Base-by-base conservation (phyloP, 2,888 invertebrate genomes). In the Acanthosepion lycidas region DNA sequence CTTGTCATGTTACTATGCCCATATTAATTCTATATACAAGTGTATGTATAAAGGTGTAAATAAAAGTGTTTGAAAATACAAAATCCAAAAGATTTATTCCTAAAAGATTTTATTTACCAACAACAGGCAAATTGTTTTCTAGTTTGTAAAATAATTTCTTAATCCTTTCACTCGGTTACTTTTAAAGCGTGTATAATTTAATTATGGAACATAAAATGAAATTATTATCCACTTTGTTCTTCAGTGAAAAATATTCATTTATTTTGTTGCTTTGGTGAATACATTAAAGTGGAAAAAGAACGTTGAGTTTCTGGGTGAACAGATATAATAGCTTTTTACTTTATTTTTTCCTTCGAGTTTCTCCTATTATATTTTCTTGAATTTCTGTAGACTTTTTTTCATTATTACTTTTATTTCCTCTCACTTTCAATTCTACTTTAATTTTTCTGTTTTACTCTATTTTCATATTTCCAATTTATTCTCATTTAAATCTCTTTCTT, bases 311-410 rank as follows among this genome's bases (percentile, higher is more conserved):
- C n/a, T 18, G 78, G 78, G n/a, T n/a, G 33, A 78, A 78, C 33
- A n/a, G n/a, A 78, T 33, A 33, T 78, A 78, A 78, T 78, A 78
- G 78, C n/a, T n/a, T 78, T 78, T 78, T 78, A n/a, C 78, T 78
- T 23, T 78, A 9, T 78, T 78, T n/a, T 78, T 78, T 78, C n/a
- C 9, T 23, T 23, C 59, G 20, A 23, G 20, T 59, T 59, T 59
- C 26, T 59, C 59, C 78, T 78, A 33, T 78, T 78, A 78, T n/a
- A 78, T 78, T 59, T 78, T n/a, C 78, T 78, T 33, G 78, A 0
- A 33, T 78, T 78, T n/a, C 12, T 9, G 8, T 18, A 4, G n/a
- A 8, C 0, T 78, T 78, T 55, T 55, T 20, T 55, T 78, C 18
- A 12, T 5, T n/a, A 33, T 23, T 59, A 28, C 6, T 78, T 78